Percentiles rank a stretch among this genome's conserved stretches.
phyloP scores from a whole-genome alignment of 2,113 vertebrate species.

The Tauraco erythrolophus region DNA sequence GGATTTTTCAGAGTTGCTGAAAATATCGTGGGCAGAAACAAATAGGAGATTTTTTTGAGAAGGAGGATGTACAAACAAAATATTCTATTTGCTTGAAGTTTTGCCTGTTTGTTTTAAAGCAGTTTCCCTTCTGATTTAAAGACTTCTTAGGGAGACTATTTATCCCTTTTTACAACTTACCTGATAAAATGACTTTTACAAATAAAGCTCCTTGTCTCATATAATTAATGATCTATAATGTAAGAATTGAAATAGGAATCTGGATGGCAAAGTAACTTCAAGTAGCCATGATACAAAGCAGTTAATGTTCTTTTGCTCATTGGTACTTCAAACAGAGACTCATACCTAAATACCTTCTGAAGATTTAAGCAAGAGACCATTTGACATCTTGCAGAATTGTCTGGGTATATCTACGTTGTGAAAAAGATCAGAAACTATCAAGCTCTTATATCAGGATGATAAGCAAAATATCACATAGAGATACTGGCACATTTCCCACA shows the following conservation, averaged over 20 bases:
- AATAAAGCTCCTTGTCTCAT: not conserved
- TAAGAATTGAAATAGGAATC: not conserved
- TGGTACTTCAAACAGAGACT: not conserved
- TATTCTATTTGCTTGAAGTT: not conserved
- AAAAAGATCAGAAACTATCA: not conserved
- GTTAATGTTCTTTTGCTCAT: not conserved
- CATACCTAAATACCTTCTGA: not conserved
- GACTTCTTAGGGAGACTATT: not conserved
- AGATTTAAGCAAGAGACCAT: not conserved
- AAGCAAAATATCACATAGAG: constrained; percentile 8
- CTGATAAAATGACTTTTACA: not conserved
- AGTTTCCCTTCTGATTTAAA: not conserved
- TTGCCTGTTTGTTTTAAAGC: not conserved
- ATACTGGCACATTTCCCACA: not conserved
- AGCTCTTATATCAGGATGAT: not conserved
- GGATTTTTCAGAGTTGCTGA: not conserved
- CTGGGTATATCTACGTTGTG: not conserved
- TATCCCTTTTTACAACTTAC: not conserved
- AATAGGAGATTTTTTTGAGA: not conserved
- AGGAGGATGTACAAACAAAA: not conserved
- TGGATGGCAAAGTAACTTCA: not conserved
- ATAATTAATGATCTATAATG: not conserved
- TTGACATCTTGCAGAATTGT: not conserved
- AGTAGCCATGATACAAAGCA: not conserved
- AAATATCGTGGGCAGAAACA: not conserved